phyloP scores from a whole-genome alignment of 2,797 vertebrate genomes.

The Avahi laniger region DNA sequence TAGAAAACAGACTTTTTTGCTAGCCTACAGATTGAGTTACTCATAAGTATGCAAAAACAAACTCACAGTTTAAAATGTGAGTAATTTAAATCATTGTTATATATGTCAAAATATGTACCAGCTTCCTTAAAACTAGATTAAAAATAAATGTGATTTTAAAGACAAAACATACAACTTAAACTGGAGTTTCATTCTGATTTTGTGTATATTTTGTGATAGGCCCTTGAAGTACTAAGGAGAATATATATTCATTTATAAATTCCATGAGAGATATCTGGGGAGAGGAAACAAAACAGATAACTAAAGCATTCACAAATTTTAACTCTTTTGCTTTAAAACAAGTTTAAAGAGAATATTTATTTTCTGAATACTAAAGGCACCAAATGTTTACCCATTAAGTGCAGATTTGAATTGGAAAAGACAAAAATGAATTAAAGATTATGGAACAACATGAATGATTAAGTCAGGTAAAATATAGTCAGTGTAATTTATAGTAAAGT shows the following conservation, averaged over 20 bases:
- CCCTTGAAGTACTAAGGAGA: background rate
- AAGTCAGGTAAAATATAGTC: background rate
- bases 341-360: background rate
- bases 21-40: background rate
- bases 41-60: background rate
- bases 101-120: background rate
- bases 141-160: background rate
- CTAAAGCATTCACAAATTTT: background rate
- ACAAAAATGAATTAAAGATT: slow-evolving; percentile 19
- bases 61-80: background rate
- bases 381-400: background rate
- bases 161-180: background rate
- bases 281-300: background rate
- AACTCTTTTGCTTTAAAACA: background rate
- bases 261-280: background rate
- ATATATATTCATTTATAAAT: background rate
- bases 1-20: background rate
- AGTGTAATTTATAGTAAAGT: background rate
- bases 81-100: background rate
- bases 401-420: slow-evolving; percentile 4
- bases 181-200: background rate
- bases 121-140: background rate
- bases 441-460: background rate
- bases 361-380: background rate
- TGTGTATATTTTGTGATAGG: background rate